These are phyloP conservation scores for Trematomus bernacchii DNA, from an alignment of 2,797 vertebrate genomes.

Conservation along the genomic window DNA sequence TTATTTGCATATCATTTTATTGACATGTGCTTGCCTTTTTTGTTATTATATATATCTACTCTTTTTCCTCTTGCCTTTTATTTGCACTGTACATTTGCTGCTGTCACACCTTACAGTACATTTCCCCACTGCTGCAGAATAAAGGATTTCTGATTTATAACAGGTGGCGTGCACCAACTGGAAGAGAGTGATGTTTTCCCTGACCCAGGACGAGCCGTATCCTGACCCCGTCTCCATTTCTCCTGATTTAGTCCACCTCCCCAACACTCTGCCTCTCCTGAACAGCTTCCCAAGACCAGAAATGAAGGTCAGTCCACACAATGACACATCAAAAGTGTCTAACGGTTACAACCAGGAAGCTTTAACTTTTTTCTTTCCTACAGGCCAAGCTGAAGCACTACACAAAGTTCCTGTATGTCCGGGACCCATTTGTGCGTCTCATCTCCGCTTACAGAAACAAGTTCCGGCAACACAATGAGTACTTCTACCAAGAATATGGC, in stretches of 20 bases:
- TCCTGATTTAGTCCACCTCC: conserved; percentile 82
- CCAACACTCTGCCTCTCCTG: conserved; percentile 79
- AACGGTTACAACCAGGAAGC: background rate
- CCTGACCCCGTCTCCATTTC: conserved; percentile 86
- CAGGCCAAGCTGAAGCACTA: conserved; percentile 90
- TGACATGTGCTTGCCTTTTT: no score
- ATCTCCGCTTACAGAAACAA: conserved; percentile 94
- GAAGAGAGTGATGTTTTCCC: conserved; percentile 92
- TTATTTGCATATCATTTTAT: no score
- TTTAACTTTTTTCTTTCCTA: conserved; percentile 2
- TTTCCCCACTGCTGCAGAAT: no score
- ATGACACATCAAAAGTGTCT: background rate
- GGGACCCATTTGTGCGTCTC: conserved; percentile 93
- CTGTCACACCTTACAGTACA: no score
- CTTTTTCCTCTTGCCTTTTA: no score
- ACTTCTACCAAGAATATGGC: conserved; percentile 87
- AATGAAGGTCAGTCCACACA: conserved; percentile 85
- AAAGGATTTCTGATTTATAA: background rate
- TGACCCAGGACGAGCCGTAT: conserved; percentile 90
- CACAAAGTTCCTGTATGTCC: conserved; percentile 94
- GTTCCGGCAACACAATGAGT: conserved; percentile 85
- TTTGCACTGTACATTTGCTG: no score
- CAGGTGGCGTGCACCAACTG: conserved; percentile 93
- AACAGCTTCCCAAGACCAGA: conserved; percentile 71
- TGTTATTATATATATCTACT: no score